Evolutionary conservation across 2,113 vertebrate species (phyloP), one percentile per base, ranked within the genome.

Genomic region (Prunella fulvescens): DNA sequence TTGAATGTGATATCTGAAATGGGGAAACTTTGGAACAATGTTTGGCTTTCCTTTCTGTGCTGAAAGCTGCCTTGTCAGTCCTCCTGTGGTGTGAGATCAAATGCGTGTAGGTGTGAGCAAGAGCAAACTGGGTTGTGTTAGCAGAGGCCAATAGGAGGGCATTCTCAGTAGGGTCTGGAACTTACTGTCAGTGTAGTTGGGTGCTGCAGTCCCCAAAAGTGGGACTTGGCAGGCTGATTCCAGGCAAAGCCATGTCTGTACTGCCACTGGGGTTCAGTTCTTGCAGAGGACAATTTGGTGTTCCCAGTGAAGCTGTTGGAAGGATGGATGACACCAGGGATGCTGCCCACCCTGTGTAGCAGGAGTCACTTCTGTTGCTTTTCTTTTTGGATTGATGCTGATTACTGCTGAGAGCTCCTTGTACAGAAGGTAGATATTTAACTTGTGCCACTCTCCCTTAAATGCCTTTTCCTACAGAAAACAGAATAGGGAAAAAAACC

Each of bases 321-420:
- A 56, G 70, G 37, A 39, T 12, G 14, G 25, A 8, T 29, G 57
- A 24, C 0, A 2, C 26, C 29, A 29, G 26, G 57, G 9, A 14
- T 53, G 37, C 37, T 64, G 64, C 40, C 24, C 0, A 0, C 10
- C 12, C 6, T 56, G 47, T 11, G 31, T 28, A 76, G 29, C 7
- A 7, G n/a, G 37, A 66, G 44, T 81, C 57, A 29, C 45, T 89
- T 33, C 14, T 5, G 9, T 62, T 62, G 61, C 44, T 79, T 87
- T 40, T 39, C 6, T 53, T 54, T 72, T 35, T 82, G 70, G 22
- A 25, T 60, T 1, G 4, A 62, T 40, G 65, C 22, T 44, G 39
- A 39, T 16, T 78, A 1, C 60, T 54, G 17, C 7, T 5, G 8
- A 1, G 4, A 42, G 35, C 33, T 86, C 78, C 19, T 60, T 56